Evolutionary conservation across 2,888 invertebrate species (phyloP), one percentile per base, ranked within the genome.

Genomic region (Listrodromus nycthemerus): DNA sequence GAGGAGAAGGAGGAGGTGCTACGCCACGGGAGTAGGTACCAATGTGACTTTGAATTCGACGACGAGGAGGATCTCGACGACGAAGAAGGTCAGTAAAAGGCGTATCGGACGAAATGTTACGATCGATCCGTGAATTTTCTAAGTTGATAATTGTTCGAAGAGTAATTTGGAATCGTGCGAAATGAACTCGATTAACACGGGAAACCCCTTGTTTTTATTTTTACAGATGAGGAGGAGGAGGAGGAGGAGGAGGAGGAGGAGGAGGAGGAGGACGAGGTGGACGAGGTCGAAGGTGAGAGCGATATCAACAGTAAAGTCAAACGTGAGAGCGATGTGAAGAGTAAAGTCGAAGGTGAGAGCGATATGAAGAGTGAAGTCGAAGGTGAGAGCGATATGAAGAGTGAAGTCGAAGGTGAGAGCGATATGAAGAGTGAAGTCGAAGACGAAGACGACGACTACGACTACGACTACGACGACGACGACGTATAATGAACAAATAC

Each of bases 1-100:
- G 95, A 95, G n/a, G 95, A 95, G n/a, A 95, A 95, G 82, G 95
- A 94, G 80, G 95, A 95, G 83, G 95, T 95, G 67, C 96, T 96
- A 63, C 96, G 95, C 8, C 96, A 95, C 63, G 96, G 95, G 85
- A 94, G 95, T 85, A 95, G 94, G 24, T 96, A 95, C 86, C 96
- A 96, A n/a, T 96, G 96, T 89, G 96, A 96, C 37, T 65, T 84
- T 41, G 84, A 84, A 91, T 94, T 96, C 92, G 95, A 94, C 87
- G 94, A 95, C 89, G 96, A 95, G 93, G 94, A 93, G 79, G 93
- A 91, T 78, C 86, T 92, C 75, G 93, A 91, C 80, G 92, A 92
- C 61, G 92, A 88, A 13, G 91, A 92, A 88, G 91, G 91, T 91
- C 73, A 86, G 84, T 86, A 52, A 48, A 73, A 55, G 33, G n/a